Conservation (phyloP, 2,888 invertebrate species). For the Hermaeophaga mercurialis region DNA sequence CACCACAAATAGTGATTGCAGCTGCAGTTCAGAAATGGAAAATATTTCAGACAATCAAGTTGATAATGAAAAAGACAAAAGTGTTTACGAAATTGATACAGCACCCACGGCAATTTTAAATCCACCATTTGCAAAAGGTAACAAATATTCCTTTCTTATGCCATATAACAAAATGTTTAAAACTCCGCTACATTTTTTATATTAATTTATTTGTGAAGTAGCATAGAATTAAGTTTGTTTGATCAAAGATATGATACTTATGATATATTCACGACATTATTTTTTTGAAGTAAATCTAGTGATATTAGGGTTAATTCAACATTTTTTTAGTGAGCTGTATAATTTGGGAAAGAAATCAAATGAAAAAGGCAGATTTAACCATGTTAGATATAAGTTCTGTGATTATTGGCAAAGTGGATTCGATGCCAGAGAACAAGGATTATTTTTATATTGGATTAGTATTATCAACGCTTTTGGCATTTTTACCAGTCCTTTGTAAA, state of each 20-base stretch:
- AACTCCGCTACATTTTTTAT: no score
- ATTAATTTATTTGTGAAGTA: no score
- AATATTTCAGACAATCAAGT: conserved; percentile 57
- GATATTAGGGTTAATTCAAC: no score
- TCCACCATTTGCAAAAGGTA: conserved; percentile 58
- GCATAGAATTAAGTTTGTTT: no score
- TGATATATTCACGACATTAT: no score
- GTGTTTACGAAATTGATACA: conserved; percentile 66
- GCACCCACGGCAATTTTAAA: conserved; percentile 77
- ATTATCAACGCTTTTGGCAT: conserved; percentile 65
- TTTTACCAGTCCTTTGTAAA: conserved; percentile 67
- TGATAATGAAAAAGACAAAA: conserved; percentile 54
- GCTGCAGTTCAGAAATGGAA: conserved; percentile 74
- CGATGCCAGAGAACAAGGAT: conserved; percentile 77
- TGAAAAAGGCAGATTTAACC: conserved; percentile 90
- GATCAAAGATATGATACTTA: no score
- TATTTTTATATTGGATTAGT: conserved; percentile 75
- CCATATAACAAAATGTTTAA: no score
- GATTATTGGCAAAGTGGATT: conserved; percentile 90
- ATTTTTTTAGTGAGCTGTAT: conserved; percentile 94
- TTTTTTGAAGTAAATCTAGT: no score
- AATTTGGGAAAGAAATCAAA: conserved; percentile 90
- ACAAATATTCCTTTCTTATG: no score
- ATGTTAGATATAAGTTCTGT: conserved; percentile 94
- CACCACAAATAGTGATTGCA: conserved; percentile 87